phyloP scores from a whole-genome alignment of 2,113 vertebrate genomes.

The Cygnus buccinator region DNA sequence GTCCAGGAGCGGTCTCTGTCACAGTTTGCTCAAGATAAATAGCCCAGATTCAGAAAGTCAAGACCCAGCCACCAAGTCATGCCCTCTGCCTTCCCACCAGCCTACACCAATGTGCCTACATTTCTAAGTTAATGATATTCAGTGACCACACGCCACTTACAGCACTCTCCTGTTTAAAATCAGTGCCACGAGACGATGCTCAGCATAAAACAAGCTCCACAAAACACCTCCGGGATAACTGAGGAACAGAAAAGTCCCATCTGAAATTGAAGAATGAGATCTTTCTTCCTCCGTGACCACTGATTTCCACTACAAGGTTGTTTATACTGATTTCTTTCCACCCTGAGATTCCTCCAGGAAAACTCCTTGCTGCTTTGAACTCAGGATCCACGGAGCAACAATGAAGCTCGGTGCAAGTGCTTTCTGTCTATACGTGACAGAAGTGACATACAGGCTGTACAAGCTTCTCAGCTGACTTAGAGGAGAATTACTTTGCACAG shows the following conservation, averaged over 20 bases:
- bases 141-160: not conserved
- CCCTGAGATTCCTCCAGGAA: not conserved
- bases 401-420: not conserved
- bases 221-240: not conserved
- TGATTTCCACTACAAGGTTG: not conserved
- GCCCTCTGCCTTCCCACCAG: not conserved
- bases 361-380: not conserved
- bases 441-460: not conserved
- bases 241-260: not conserved
- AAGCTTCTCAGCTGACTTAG: conserved; percentile 8
- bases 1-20: not conserved
- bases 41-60: not conserved
- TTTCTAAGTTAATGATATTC: not conserved
- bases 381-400: not conserved
- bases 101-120: accelerated
- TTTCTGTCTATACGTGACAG: not conserved
- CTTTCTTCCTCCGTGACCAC: not conserved
- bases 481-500: not conserved
- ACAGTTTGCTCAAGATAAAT: not conserved
- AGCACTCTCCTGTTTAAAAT: not conserved
- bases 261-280: not conserved
- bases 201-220: not conserved
- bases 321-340: not conserved
- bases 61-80: not conserved
- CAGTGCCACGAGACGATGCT: not conserved